Base-by-base conservation (phyloP, 2,113 vertebrate genomes). In the Sapayoa aenigma region DNA sequence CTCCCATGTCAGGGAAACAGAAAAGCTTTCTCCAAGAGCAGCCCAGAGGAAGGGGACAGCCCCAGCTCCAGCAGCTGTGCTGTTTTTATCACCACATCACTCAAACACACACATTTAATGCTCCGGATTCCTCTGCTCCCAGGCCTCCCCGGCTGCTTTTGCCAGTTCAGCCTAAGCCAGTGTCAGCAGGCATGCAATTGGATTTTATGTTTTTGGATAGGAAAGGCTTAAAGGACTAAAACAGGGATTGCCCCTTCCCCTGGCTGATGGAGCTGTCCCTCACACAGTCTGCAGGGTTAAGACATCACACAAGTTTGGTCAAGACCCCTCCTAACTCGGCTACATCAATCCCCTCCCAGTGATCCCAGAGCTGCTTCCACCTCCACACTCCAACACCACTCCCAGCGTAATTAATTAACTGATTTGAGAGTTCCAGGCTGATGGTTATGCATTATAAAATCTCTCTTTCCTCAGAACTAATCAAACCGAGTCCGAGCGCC, bases 311-410 rank as follows among this genome's bases (percentile, higher is more conserved):
- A 25, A 20, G 44, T 30, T 56, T 37, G 30, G 33, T 28, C 39
- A 89, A 72, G 63, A 58, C 39, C 14, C 31, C 39, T 87, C 50
- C 13, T 18, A 59, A 55, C 22, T 31, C 4, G 5, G 14, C 68
- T 25, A 11, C 52, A 20, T 9, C 35, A 8, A 41, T 28, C n/a
- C 47, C 8, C 62, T 42, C 17, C 44, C 50, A n/a, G 37, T 23
- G 56, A 42, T 9, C 19, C 65, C 12, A 2, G 44, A 41, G 53
- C 55, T 73, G 37, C 69, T 73, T 67, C 55, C 30, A 41, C 31
- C 47, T 78, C 33, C 0, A 0, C 4, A 1, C 30, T 53, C 67
- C 0, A 0, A 35, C 49, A 25, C 35, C 1, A 6, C 50, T 79
- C 50, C 89, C 30, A 21, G 49, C 12, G 2, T 8, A 49, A 73